Evolutionary conservation across 2,888 invertebrate genomes (phyloP).

Genomic region (Cantharis nigra): DNA sequence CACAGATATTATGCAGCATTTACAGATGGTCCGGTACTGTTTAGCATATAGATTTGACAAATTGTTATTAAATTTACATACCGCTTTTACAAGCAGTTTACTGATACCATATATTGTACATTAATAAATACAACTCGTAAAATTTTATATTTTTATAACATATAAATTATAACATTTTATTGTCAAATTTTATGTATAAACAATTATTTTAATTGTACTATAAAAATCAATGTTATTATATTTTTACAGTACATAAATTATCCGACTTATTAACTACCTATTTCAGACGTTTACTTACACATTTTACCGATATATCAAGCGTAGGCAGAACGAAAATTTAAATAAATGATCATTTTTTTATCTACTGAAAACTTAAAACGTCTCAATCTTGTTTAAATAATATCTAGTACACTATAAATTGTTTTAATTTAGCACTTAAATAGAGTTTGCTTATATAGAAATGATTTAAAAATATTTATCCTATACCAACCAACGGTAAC

Average conservation of each 20-base stretch:
- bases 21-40: slow-evolving; percentile 33
- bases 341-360: neutral
- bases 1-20: slow-evolving; percentile 40
- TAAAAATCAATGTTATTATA: neutral
- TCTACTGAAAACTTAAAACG: neutral
- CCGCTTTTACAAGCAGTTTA: slow-evolving; percentile 29
- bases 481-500: neutral
- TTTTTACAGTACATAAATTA: neutral
- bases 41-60: slow-evolving; percentile 33
- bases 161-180: neutral
- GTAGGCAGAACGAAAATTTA: neutral
- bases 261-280: neutral
- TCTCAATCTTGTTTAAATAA: neutral
- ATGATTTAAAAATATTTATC: neutral
- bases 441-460: neutral
- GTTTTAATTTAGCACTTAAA: neutral
- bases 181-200: neutral
- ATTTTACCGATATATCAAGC: neutral
- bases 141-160: neutral
- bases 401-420: neutral
- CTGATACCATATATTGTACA: slow-evolving; percentile 18
- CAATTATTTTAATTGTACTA: neutral
- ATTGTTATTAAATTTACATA: slow-evolving; percentile 33
- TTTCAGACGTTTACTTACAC: neutral
- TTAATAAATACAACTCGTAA: slow-evolving; percentile 16